Base-by-base conservation (phyloP, 2,888 invertebrate species). In the Escarpia spicata region DNA sequence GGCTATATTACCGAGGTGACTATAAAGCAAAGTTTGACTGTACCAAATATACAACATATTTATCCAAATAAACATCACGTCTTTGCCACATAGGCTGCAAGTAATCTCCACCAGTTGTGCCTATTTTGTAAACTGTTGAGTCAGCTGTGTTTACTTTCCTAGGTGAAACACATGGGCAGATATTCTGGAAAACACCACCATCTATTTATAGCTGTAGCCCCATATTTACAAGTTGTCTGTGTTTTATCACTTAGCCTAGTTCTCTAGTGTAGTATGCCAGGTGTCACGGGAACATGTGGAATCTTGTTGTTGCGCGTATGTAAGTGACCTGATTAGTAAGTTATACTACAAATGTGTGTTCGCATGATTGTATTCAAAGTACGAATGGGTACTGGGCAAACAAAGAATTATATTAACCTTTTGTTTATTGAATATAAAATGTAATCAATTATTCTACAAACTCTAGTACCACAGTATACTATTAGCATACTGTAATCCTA, bases 161-260 rank as follows among this genome's bases (percentile, higher is more conserved):
- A 75, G 75, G 6, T 6, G 75, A 26, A 75, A 2, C 26, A 26
- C 19, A 26, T 26, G 75, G 75, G 75, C 75, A 52, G 75, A 75
- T 75, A 75, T 75, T 75, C 75, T 75, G 75, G 75, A 75, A 75
- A 75, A 75, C 75, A 75, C 75, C 75, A 75, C 75, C n/a, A 26
- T 26, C 75, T 75, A 75, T 75, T 75, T 75, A 75, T 75, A 75
- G 19, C 75, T 4, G n/a, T n/a, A 75, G 75, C 75, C n/a, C 75
- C 6, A 26, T 75, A 75, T 75, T 75, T 75, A 75, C 75, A 6
- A 26, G 75, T 75, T 75, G 75, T 75, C 75, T 75, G 75, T 26
- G 19, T 75, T 26, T 75, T 75, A 75, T 75, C 75, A 26, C 19
- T 75, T 26, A 75, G n/a, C 26, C 75, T 26, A 26, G 75, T 75